Evolutionary conservation across 2,888 invertebrate genomes (phyloP).

Genomic region (Amiota minor): DNA sequence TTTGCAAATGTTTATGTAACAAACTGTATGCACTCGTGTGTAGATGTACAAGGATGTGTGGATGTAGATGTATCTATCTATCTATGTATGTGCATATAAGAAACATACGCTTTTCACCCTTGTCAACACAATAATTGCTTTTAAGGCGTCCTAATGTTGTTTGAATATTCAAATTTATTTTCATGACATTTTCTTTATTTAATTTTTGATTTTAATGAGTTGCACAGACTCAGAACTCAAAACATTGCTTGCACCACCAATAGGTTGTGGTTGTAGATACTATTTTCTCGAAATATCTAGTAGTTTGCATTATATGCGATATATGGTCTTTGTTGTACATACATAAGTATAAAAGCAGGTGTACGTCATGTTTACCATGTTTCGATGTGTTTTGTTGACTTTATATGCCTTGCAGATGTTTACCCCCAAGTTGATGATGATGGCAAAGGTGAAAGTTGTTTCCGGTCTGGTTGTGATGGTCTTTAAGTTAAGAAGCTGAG

Average conservation of each 20-base stretch:
- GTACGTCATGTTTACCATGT: neutral
- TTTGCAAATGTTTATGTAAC: neutral
- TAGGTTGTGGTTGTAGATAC: neutral
- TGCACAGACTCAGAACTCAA: neutral
- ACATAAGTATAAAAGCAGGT: neutral
- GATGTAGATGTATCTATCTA: neutral
- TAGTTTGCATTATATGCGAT: no score
- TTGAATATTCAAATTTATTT: constrained; percentile 25
- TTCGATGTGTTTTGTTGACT: neutral
- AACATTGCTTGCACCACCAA: no score
- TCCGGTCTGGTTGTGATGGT: constrained; percentile 4
- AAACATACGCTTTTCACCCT: constrained; percentile 22
- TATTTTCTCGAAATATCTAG: neutral
- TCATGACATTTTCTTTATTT: constrained; percentile 22
- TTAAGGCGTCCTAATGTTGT: constrained; percentile 18
- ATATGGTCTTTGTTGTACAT: no score
- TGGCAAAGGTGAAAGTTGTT: neutral
- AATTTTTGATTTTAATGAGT: constrained; percentile 25
- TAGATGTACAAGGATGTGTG: constrained; percentile 19
- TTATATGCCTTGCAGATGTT: constrained; percentile 6
- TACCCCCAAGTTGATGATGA: neutral
- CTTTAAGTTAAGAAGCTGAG: no score
- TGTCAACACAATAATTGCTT: constrained; percentile 19
- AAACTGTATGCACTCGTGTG: neutral
- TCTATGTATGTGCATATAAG: neutral